Conservation (phyloP, 2,113 vertebrate genomes). For the Lathamus discolor region DNA sequence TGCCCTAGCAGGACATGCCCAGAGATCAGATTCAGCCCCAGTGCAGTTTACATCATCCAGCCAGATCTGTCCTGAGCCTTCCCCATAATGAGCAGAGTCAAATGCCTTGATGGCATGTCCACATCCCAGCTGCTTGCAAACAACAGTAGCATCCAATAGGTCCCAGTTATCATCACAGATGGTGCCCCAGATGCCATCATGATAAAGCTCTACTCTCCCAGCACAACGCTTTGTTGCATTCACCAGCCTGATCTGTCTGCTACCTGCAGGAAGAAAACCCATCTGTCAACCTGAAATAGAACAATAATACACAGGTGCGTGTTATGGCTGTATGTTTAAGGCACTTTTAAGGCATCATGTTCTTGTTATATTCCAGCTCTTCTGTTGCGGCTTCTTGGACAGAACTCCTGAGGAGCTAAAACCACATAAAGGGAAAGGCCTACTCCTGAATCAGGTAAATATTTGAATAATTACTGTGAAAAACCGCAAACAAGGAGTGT, state of each 20-base stretch:
- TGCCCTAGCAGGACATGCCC: constrained; percentile 60
- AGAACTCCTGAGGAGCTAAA: not conserved
- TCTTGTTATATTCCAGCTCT: not conserved
- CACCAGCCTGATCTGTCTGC: constrained; percentile 61
- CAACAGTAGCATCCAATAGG: constrained; percentile 61
- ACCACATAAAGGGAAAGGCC: not conserved
- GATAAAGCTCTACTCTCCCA: constrained; percentile 74
- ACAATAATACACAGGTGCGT: not conserved
- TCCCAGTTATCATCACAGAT: constrained; percentile 77
- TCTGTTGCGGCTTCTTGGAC: not conserved
- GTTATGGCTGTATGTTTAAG: not conserved
- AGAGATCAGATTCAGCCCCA: constrained; percentile 68
- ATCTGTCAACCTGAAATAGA: not conserved
- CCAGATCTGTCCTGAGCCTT: constrained; percentile 72
- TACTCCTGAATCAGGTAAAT: not conserved
- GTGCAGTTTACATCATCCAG: constrained; percentile 69
- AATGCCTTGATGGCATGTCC: constrained; percentile 68
- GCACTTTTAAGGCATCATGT: not conserved
- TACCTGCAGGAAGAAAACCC: constrained; percentile 39
- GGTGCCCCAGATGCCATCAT: constrained; percentile 72
- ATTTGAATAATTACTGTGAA: not conserved
- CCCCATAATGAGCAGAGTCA: constrained; percentile 58
- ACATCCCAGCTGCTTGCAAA: constrained; percentile 75
- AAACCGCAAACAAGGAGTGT: not conserved
- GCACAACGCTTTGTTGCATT: constrained; percentile 65